A percentile compares a stretch with the other conserved stretches of the same genome.
Conservation (phyloP, 2,113 vertebrate genomes). For the Indicator indicator region DNA sequence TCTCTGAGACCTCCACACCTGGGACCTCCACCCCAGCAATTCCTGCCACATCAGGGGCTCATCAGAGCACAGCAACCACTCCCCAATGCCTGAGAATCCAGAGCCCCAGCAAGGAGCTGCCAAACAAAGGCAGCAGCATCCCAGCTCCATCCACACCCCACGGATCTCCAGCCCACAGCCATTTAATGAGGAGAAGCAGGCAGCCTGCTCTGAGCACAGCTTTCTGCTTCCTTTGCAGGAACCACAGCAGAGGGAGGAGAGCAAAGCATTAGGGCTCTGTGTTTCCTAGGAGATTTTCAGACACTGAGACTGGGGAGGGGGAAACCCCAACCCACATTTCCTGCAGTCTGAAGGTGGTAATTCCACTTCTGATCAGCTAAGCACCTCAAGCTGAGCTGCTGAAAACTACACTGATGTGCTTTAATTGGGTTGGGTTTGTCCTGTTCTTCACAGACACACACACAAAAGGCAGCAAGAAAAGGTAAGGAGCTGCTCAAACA, state of each 20-base stretch:
- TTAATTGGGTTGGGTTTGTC: neutral
- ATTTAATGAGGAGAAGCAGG: neutral
- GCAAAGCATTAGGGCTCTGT: neutral
- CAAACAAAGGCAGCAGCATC: neutral
- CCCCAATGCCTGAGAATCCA: fast-evolving
- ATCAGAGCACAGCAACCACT: fast-evolving
- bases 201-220: neutral
- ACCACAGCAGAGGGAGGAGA: neutral
- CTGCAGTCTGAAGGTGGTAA: neutral
- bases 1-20: fast-evolving
- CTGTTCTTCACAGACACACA: neutral
- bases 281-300: constrained; percentile 67
- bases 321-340: neutral
- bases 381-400: neutral
- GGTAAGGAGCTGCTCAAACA: neutral
- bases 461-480: neutral
- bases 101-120: neutral
- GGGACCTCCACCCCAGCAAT: neutral
- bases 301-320: neutral
- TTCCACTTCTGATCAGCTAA: neutral
- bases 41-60: fast-evolving
- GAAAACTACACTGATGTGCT: fast-evolving
- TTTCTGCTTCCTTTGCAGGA: neutral
- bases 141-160: fast-evolving
- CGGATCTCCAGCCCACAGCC: neutral